These are phyloP conservation scores for Rhopalosiphum nymphaeae DNA, from an alignment of 2,888 invertebrate genomes.

Conservation along the genomic window DNA sequence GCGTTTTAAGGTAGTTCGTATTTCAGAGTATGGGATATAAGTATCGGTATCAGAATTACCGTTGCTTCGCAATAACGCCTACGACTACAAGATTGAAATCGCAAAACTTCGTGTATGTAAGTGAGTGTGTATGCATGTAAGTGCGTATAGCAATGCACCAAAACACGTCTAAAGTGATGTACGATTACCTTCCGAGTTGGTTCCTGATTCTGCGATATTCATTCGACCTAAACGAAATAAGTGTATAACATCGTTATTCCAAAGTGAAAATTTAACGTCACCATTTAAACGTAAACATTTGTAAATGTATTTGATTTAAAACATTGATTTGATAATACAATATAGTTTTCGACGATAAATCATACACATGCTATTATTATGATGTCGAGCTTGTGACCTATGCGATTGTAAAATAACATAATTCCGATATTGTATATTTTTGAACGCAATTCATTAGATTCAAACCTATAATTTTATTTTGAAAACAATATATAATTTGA, in stretches of 20 bases:
- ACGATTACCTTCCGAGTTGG: slow-evolving; percentile 36
- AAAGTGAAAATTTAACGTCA: slow-evolving; percentile 28
- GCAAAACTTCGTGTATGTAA: neutral
- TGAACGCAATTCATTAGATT: neutral
- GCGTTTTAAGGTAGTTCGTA: neutral
- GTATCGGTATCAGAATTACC: slow-evolving; percentile 25
- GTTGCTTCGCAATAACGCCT: neutral
- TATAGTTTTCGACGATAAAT: neutral
- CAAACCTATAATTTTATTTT: neutral
- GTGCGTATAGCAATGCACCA: neutral
- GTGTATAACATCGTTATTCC: slow-evolving; percentile 19
- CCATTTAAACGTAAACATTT: neutral
- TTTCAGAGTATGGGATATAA: neutral
- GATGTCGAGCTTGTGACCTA: neutral
- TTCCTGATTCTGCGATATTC: slow-evolving; percentile 17
- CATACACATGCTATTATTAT: neutral
- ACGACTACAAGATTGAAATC: slow-evolving; percentile 27
- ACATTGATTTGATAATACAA: neutral
- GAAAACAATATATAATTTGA: neutral
- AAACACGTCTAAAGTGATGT: slow-evolving; percentile 50
- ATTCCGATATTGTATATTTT: neutral
- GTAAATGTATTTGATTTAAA: neutral
- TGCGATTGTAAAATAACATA: neutral
- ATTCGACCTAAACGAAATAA: slow-evolving; percentile 54
- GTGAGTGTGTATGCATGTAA: neutral